Percentiles rank a stretch among this genome's conserved stretches.
phyloP scores from a whole-genome alignment of 2,888 invertebrate species.

The Erynnis tages region DNA sequence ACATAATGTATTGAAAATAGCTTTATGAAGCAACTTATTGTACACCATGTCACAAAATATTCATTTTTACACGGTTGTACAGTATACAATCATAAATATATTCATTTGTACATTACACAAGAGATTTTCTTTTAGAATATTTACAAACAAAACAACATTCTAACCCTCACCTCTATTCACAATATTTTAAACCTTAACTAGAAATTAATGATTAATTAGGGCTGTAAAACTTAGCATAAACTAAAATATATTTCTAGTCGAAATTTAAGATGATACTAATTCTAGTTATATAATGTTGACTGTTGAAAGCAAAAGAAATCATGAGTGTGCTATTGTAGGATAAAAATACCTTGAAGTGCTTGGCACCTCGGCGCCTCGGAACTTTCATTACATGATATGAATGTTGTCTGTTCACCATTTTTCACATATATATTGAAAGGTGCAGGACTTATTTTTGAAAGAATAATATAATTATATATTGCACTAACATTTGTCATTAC shows the following conservation, averaged over 20 bases:
- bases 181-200: slow-evolving; percentile 47
- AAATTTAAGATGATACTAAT: slow-evolving; percentile 14
- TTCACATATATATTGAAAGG: too few species aligned
- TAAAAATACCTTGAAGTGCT: too few species aligned
- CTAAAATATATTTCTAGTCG: slow-evolving; percentile 39
- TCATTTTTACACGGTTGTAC: slow-evolving; percentile 64
- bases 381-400: too few species aligned
- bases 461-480: too few species aligned
- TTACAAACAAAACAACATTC: slow-evolving; percentile 71
- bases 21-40: slow-evolving; percentile 52
- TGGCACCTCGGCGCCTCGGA: too few species aligned
- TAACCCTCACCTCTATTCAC: slow-evolving; percentile 64
- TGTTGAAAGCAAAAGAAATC: too few species aligned
- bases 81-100: slow-evolving; percentile 68
- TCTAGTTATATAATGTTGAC: slow-evolving; percentile 18
- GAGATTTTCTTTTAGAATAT: slow-evolving; percentile 65
- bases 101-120: slow-evolving; percentile 75
- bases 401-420: too few species aligned
- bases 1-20: slow-evolving; percentile 62
- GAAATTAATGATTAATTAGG: slow-evolving; percentile 53
- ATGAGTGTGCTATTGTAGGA: too few species aligned
- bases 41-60: slow-evolving; percentile 79
- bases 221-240: slow-evolving; percentile 62
- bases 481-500: too few species aligned
- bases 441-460: too few species aligned